Base-by-base conservation (phyloP, 2,888 invertebrate species). In the Acleris cristana region DNA sequence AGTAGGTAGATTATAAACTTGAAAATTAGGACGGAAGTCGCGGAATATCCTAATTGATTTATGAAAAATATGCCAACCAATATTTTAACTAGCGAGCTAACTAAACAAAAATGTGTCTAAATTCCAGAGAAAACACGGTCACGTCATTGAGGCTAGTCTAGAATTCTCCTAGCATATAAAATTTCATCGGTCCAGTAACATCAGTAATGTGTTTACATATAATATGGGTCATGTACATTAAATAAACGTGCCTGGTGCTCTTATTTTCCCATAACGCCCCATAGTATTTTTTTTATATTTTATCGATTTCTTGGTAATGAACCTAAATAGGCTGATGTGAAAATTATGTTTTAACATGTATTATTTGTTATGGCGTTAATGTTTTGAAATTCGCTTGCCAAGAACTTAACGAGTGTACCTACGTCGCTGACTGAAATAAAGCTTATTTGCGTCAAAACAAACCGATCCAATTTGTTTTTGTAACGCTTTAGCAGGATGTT, bases 361-460 rank as follows among this genome's bases (percentile, higher is more conserved):
- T n/a, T n/a, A 5, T 48, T 16, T 18, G n/a, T 44, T 16, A 44
- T 56, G 21, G 19, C 19, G 44, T 44, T 23, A 56, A 21, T 44
- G 21, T 56, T n/a, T 21, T 57, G 61, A 18, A 65, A 45, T 62
- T 48, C 23, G 48, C 53, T 52, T 65, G 69, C 65, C 65, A 69
- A 69, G 69, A 69, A 69, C 60, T 60, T 65, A 65, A 61, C 19
- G 56, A 56, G 40, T 66, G 58, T 66, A n/a, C 64, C 12, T 40
- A 26, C 40, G 67, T 48, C 34, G 52, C 48, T 64, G 60, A 57
- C 70, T 68, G 65, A 71, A 70, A 70, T 71, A 71, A 69, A 54
- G 69, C 54, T 49, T 64, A 21, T 64, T 59, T 69, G 61, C 67
- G 69, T 69, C 70, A 70, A 70, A 66, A 70, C 63, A 69, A 60